Percentiles rank a stretch among this genome's conserved stretches.
phyloP scores from a whole-genome alignment of 2,888 invertebrate species.

The Patella caerulea region DNA sequence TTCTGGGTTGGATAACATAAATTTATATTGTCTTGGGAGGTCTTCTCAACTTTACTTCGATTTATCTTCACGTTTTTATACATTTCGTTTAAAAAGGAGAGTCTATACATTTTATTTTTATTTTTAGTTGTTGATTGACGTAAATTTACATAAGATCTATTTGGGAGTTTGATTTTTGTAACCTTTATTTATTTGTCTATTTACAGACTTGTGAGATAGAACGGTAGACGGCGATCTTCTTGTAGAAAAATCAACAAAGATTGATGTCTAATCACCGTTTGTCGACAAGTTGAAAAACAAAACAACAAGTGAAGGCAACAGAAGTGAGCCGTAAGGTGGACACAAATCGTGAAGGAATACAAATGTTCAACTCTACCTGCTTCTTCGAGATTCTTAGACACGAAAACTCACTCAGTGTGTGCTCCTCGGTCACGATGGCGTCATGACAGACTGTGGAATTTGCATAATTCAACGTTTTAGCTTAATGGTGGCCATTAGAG shows the following conservation, averaged over 20 bases:
- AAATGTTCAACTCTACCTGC: background rate
- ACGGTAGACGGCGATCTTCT: background rate
- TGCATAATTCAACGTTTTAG: slow-evolving; percentile 11
- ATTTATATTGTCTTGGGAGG: no score
- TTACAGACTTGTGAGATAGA: background rate
- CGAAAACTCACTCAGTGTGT: background rate
- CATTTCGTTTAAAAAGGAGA: no score
- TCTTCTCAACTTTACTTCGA: no score
- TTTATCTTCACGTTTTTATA: no score
- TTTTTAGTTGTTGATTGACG: no score
- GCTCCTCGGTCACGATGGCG: background rate
- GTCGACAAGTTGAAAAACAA: slow-evolving; percentile 11
- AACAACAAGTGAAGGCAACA: slow-evolving; percentile 4
- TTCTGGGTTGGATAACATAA: no score
- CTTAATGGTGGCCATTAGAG: background rate
- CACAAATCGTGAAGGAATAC: slow-evolving; percentile 11
- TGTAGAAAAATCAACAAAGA: slow-evolving; percentile 3
- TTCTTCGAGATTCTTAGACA: background rate
- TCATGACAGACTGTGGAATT: slow-evolving; percentile 4
- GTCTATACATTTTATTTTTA: no score
- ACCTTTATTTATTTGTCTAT: slow-evolving; percentile 5
- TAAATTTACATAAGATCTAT: no score
- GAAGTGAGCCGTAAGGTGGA: background rate
- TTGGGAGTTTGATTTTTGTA: background rate
- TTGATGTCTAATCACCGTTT: slow-evolving; percentile 1